Evolutionary conservation across 2,888 invertebrate species (phyloP), one percentile per base, ranked within the genome.

Genomic region (Calliphora vomitoria): DNA sequence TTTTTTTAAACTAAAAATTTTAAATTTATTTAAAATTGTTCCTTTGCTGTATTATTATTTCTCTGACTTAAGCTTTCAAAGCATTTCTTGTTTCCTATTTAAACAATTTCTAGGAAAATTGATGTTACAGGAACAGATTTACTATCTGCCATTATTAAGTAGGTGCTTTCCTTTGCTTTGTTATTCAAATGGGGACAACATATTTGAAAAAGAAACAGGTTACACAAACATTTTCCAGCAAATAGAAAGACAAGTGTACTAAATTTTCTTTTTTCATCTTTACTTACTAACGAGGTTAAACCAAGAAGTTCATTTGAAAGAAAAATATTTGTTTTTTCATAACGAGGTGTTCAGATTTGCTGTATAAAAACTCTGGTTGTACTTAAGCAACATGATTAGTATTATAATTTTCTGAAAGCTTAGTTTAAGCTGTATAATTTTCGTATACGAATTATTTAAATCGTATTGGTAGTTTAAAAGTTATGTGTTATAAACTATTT

Each of bases 121-220:
- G 69, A 71, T 80, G 80, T 71, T 38, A 50, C 35, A 69, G 69
- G 47, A 71, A 62, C 20, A 50, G 69, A 80, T 62, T 50, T 60
- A 71, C 69, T 69, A 80, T 69, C 58, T 60, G 41, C 13, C 38
- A 20, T 38, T 71, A 71, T 60, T 60, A 69, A 80, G 20, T 25
- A 47, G 60, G 6, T 60, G 20, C 20, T 38, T 71, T 31, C 62
- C 35, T 69, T 75, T 13, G n/a, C 47, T 55, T 84, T 62, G 3
- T 64, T 53, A 41, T n/a, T n/a, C 15, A 15, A 50, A 13, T 50
- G 4, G 50, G 15, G 18, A 20, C 35, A 64, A 20, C 20, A 18
- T 11, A 13, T 44, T 13, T 11, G 44, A 41, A 78, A 68, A 10
- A 25, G 3, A 8, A 13, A 55, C 53, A 69, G 80, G 80, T 71